Percentiles rank a stretch among this genome's conserved stretches.
Conservation (phyloP, 2,888 invertebrate genomes). For the Eulithis testata region DNA sequence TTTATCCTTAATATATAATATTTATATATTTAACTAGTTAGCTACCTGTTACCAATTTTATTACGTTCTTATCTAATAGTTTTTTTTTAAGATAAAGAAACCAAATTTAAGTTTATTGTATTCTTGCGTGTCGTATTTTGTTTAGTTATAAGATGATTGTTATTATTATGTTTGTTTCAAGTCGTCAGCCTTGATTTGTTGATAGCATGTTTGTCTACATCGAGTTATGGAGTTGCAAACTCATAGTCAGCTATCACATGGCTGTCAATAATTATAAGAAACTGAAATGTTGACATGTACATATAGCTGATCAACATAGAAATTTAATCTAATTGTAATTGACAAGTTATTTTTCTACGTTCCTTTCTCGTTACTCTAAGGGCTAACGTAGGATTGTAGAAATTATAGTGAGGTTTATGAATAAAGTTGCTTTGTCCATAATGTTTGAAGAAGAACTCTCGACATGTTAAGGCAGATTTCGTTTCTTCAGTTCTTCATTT, state of each 20-base stretch:
- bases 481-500: constrained; percentile 17
- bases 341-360: constrained; percentile 83
- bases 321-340: constrained; percentile 77
- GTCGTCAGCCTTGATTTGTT: constrained; percentile 41
- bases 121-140: constrained; percentile 9
- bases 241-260: constrained; percentile 85
- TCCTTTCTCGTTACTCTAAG: constrained; percentile 69
- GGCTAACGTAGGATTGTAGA: constrained; percentile 52
- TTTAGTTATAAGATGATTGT: constrained; percentile 27
- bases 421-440: constrained; percentile 38
- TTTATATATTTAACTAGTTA: constrained; percentile 23
- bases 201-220: constrained; percentile 74
- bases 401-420: constrained; percentile 19
- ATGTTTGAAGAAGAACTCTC: constrained; percentile 26
- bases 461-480: constrained; percentile 25
- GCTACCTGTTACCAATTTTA: constrained; percentile 11
- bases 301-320: constrained; percentile 83
- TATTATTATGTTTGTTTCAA: constrained; percentile 34
- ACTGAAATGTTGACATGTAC: constrained; percentile 82
- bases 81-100: not conserved
- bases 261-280: constrained; percentile 84
- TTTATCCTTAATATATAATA: no score
- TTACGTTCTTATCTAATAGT: constrained; percentile 4
- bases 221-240: constrained; percentile 72
- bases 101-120: constrained; percentile 2